Evolutionary conservation across 2,888 invertebrate genomes (phyloP).

Genomic region (Melanostoma scalare): DNA sequence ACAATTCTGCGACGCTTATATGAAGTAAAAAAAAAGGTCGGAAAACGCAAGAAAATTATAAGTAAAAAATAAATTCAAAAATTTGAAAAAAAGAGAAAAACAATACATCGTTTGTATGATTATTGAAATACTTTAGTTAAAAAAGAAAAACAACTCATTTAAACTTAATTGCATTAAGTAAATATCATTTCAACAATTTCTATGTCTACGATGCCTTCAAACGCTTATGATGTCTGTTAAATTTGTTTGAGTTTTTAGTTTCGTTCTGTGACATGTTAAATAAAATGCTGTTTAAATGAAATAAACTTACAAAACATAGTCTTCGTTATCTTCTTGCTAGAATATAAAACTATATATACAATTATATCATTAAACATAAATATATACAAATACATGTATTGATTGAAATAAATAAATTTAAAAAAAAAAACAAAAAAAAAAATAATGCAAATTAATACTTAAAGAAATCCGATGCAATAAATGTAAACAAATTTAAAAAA

Average conservation of each 20-base stretch:
- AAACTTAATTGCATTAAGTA: constrained; percentile 18
- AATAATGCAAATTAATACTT: constrained; percentile 66
- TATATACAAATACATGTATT: constrained; percentile 58
- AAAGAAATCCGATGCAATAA: constrained; percentile 69
- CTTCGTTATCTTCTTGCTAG: constrained; percentile 74
- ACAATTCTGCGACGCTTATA: constrained; percentile 58
- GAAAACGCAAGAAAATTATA: no score
- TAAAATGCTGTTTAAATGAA: constrained; percentile 53
- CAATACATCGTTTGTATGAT: constrained; percentile 19
- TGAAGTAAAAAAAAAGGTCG: constrained; percentile 13
- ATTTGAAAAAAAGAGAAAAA: constrained; percentile 1
- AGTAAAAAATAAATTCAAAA: no score
- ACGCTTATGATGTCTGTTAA: constrained; percentile 52
- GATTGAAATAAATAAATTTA: constrained; percentile 55
- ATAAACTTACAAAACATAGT: constrained; percentile 62
- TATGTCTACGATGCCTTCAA: constrained; percentile 63
- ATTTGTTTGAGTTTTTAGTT: constrained; percentile 35
- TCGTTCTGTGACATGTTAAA: constrained; percentile 54
- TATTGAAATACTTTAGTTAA: background rate
- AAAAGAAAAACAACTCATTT: constrained; percentile 4
- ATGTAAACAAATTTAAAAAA: constrained; percentile 65
- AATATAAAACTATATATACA: constrained; percentile 64
- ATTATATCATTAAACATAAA: constrained; percentile 64
- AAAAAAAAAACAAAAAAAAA: constrained; percentile 41
- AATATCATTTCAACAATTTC: constrained; percentile 36